Percentiles rank a stretch among this genome's conserved stretches.
phyloP scores from a whole-genome alignment of 2,797 vertebrate genomes.

The Urosaurus nigricauda region DNA sequence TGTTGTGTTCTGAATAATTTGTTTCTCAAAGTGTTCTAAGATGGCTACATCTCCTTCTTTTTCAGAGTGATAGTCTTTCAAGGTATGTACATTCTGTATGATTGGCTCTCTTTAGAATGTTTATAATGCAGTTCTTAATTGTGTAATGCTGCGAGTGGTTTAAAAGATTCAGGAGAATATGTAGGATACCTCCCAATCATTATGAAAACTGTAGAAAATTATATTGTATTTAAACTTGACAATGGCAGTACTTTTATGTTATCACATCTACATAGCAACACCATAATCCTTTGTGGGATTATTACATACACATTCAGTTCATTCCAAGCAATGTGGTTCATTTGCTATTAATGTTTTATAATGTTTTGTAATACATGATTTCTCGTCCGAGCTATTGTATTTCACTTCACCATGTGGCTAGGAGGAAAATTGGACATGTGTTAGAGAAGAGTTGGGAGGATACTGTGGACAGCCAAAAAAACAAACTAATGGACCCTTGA shows the following conservation, averaged over 20 bases:
- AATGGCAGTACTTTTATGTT: not conserved
- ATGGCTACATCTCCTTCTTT: slow-evolving; percentile 63
- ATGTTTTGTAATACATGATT: too few relatives aligned
- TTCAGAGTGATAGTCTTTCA: slow-evolving; percentile 91
- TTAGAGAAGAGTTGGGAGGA: too few relatives aligned
- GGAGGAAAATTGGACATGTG: too few relatives aligned
- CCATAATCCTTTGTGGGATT: not conserved
- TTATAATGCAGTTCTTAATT: not conserved
- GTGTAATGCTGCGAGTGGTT: not conserved
- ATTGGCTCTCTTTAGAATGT: not conserved
- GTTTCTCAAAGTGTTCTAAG: slow-evolving; percentile 14
- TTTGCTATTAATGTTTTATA: not conserved
- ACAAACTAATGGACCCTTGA: too few relatives aligned
- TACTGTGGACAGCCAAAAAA: too few relatives aligned
- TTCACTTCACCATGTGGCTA: too few relatives aligned
- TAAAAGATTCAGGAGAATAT: not conserved
- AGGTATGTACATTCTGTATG: slow-evolving; percentile 82
- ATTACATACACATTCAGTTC: not conserved
- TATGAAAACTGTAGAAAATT: not conserved
- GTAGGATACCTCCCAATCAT: not conserved
- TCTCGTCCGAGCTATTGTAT: too few relatives aligned
- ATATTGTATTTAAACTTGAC: not conserved
- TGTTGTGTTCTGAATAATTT: slow-evolving; percentile 11
- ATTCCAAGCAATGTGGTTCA: not conserved
- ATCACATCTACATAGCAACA: not conserved